Evolutionary conservation across 2,888 invertebrate genomes (phyloP).

Genomic region (Cantharis rufa): DNA sequence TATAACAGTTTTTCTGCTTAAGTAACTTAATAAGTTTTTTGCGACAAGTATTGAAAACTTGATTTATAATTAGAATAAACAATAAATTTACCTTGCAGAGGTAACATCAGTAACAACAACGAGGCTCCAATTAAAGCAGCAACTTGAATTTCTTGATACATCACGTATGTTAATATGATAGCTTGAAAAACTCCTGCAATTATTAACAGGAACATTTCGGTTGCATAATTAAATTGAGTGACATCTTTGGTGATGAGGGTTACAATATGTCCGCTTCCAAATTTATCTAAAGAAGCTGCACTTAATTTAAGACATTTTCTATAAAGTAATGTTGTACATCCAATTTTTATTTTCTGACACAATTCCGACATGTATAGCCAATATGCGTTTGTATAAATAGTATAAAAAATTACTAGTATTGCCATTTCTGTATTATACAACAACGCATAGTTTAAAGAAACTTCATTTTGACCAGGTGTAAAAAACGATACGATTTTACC

Average conservation of each 20-base stretch:
- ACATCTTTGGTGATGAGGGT: conserved; percentile 78
- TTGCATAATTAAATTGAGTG: conserved; percentile 78
- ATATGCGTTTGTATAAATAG: conserved; percentile 37
- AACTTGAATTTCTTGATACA: conserved; percentile 62
- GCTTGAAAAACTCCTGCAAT: conserved; percentile 80
- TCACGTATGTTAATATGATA: conserved; percentile 68
- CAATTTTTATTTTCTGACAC: conserved; percentile 4
- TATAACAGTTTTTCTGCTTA: too few species aligned
- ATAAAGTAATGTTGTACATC: conserved; percentile 8
- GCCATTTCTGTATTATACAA: conserved; percentile 64
- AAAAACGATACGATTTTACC: conserved; percentile 71
- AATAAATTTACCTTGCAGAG: conserved; percentile 46
- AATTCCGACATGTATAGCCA: background rate
- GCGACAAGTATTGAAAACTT: too few species aligned
- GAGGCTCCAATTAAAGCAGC: conserved; percentile 59
- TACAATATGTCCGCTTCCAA: conserved; percentile 65
- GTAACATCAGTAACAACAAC: conserved; percentile 52
- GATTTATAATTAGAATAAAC: background rate
- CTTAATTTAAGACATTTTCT: conserved; percentile 66
- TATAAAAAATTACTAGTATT: conserved; percentile 59
- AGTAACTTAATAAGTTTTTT: too few species aligned
- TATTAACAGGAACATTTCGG: conserved; percentile 77
- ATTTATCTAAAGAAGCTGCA: conserved; percentile 79
- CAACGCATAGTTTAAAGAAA: conserved; percentile 1
- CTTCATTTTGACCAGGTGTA: conserved; percentile 53